Base-by-base conservation (phyloP, 2,113 vertebrate genomes). In the Pterocles burchelli region DNA sequence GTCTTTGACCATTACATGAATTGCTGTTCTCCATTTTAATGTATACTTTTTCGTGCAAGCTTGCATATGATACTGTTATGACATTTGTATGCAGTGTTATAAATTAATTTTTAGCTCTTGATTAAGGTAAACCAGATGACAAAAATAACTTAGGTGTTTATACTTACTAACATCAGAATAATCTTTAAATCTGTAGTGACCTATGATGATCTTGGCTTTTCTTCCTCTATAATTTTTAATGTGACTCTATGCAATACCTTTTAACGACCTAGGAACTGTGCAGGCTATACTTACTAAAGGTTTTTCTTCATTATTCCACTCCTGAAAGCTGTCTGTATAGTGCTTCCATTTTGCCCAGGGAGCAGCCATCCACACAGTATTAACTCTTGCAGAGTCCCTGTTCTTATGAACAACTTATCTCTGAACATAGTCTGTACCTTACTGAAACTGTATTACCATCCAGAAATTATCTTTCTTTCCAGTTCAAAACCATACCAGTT, bases 1-100 rank as follows among this genome's bases (percentile, higher is more conserved):
- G 99, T 99, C 99, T 99, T 98, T 98, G 98, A 98, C 98, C 98
- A 98, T 99, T 99, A 98, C 97, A 97, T 97, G 98, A 98, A 98
- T 99, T 99, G 98, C 99, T 98, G 98, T 98, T 98, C 97, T 97
- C 97, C 98, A 98, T 99, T 99, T 98, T 98, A 98, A 97, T 97
- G 98, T 98, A 96, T 98, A 97, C 96, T 75, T 91, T 97, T 97
- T 97, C 95, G 84, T 98, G 98, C 98, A 97, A 97, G 97, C 97
- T 98, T 98, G 97, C 98, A 96, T 97, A 85, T 92, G 95, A 97
- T 97, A 97, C 92, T 91, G 94, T 97, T 98, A 96, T 91, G 71
- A 77, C 85, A 52, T 97, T 97, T 98, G 97, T 98, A 92, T 98
- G 97, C 92, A 95, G 88, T 88, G 96, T 97, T 97, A 97, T 93